Evolutionary conservation across 2,888 invertebrate genomes (phyloP).

Genomic region (Epinotia brunnichana): DNA sequence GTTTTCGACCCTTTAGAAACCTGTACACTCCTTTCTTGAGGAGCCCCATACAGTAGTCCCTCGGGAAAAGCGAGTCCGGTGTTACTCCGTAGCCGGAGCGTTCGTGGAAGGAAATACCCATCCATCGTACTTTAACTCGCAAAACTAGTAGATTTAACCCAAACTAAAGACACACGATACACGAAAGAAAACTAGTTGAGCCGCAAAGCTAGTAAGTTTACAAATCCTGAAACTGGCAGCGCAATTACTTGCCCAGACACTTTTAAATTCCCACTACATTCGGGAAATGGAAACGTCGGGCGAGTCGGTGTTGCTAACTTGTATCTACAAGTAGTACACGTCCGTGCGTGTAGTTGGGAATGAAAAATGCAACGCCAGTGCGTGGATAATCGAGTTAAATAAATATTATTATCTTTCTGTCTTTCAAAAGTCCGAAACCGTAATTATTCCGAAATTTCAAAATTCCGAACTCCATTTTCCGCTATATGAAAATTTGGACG

Average conservation of each 20-base stretch:
- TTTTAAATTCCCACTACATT: slow-evolving; percentile 75
- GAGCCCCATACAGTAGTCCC: no score
- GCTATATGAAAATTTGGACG: no score
- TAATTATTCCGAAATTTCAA: no score
- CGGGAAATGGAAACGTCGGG: slow-evolving; percentile 73
- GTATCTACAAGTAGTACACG: neutral
- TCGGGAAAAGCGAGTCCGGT: no score
- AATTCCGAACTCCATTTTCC: no score
- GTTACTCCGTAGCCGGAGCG: no score
- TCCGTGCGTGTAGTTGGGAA: slow-evolving; percentile 13
- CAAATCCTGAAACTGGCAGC: slow-evolving; percentile 76
- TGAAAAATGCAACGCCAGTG: slow-evolving; percentile 18
- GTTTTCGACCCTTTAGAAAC: no score
- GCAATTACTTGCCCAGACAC: slow-evolving; percentile 80
- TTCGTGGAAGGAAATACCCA: no score
- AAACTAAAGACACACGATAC: slow-evolving; percentile 34
- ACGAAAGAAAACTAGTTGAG: slow-evolving; percentile 40
- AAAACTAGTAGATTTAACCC: slow-evolving; percentile 18
- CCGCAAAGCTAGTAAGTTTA: slow-evolving; percentile 58
- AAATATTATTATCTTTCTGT: no score
- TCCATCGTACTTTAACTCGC: neutral
- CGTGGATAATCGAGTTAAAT: no score
- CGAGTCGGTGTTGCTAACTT: slow-evolving; percentile 45
- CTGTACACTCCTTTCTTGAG: no score
- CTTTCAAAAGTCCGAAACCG: no score